Evolutionary conservation across 2,888 invertebrate species (phyloP), one percentile per base, ranked within the genome.

Genomic region (Brachynemurus nebulosus): DNA sequence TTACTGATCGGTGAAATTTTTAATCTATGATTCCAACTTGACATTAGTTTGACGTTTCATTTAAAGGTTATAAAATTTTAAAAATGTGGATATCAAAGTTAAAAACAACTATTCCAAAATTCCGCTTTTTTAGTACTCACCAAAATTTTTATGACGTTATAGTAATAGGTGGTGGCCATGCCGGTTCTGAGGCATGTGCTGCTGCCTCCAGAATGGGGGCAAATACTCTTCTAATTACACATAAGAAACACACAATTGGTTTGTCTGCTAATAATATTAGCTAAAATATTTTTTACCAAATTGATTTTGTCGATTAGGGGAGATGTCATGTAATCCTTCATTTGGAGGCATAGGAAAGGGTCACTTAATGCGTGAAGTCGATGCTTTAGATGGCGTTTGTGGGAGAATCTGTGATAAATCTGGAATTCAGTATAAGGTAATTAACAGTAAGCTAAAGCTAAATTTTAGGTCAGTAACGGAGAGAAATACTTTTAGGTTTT

Each of bases 281-380:
- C 4, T 14, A 16, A 16, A n/a, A 2, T 5, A 12, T 5, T 44
- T 0, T 5, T 40, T 27, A 25, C 2, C 11, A 1, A 34, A 8
- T 27, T 27, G 9, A 23, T 20, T 7, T 36, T 21, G 57, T 63
- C n/a, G n/a, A n/a, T 47, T 50, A 83, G 83, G 86, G 20, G 89
- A 86, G 65, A 92, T 92, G 91, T 88, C 89, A 0, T 91, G 92
- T 57, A 92, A 92, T 66, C 91, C 92, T 16, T 85, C 89, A 0
- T 92, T 92, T 66, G 91, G 91, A 19, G 91, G 91, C 6, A 86
- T 92, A 52, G 91, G 90, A 1, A 92, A 92, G 64, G 90, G 89
- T 0, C 86, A 91, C 60, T 65, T 90, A 41, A 81, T 90, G 75
- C 72, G 77, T 52, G 91, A 91, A 68, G 67, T 92, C 7, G 91